Evolutionary conservation across 2,797 vertebrate species (phyloP).

Genomic region (Acanthis flammea): DNA sequence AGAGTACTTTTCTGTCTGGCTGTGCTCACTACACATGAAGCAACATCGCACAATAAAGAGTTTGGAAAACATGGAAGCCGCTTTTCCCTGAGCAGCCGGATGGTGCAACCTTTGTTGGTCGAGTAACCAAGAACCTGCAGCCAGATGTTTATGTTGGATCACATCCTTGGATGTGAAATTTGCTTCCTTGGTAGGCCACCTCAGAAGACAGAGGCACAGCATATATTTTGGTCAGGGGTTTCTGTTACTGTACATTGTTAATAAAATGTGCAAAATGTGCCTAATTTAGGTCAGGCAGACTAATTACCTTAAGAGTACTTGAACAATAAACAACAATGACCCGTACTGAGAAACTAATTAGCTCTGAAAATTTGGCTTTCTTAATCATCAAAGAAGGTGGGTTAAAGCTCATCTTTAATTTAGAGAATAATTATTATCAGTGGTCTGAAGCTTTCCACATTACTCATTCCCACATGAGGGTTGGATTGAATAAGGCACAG

Average conservation of each 20-base stretch:
- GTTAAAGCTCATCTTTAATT: constrained; percentile 47
- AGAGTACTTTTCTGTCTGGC: neutral
- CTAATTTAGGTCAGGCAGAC: constrained; percentile 6
- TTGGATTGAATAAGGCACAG: neutral
- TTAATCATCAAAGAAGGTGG: constrained; percentile 41
- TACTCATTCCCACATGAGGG: neutral
- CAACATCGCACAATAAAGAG: neutral
- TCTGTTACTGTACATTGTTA: constrained; percentile 10
- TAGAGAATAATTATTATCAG: constrained; percentile 46
- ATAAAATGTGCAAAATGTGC: constrained; percentile 31
- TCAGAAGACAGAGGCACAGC: neutral
- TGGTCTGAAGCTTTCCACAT: constrained; percentile 37
- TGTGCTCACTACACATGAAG: neutral
- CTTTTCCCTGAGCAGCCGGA: neutral
- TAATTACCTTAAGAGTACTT: neutral
- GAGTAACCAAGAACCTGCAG: neutral
- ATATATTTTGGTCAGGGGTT: neutral
- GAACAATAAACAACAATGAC: constrained; percentile 55
- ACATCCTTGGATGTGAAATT: neutral
- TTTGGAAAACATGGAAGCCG: neutral
- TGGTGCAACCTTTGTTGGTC: neutral
- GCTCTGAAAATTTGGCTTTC: constrained; percentile 33
- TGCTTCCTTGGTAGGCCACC: neutral
- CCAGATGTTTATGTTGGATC: neutral
- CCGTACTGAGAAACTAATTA: constrained; percentile 51